A percentile compares a stretch with the other conserved stretches of the same genome.
phyloP scores from a whole-genome alignment of 2,797 vertebrate genomes.

The Triplophysa yarkandensis region DNA sequence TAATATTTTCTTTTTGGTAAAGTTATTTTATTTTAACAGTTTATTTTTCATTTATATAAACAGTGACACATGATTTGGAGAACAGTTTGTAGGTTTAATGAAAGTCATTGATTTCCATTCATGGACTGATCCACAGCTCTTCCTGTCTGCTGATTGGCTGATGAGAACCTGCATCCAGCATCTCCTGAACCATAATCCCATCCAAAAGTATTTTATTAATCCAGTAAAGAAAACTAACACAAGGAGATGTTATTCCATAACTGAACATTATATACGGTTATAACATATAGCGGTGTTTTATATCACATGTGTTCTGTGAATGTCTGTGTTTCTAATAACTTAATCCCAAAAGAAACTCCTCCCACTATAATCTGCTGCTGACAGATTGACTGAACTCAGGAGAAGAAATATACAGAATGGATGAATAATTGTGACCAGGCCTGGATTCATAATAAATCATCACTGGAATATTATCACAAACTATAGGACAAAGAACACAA shows the following conservation, averaged over 20 bases:
- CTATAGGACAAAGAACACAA: too few relatives aligned
- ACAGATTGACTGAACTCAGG: background rate
- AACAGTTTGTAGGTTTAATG: background rate
- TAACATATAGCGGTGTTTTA: background rate
- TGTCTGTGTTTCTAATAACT: constrained; percentile 27
- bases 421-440: too few relatives aligned
- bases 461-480: too few relatives aligned
- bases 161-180: background rate
- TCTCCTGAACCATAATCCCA: background rate
- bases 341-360: constrained; percentile 44
- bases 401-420: too few relatives aligned
- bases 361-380: constrained; percentile 38
- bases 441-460: too few relatives aligned
- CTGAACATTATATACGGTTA: background rate
- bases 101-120: constrained; percentile 25
- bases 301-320: constrained; percentile 7
- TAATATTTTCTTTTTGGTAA: too few relatives aligned
- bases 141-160: constrained; percentile 1
- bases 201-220: background rate
- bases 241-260: background rate
- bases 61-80: background rate
- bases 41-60: background rate
- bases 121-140: constrained; percentile 14
- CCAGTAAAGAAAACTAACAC: background rate
- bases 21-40: too few relatives aligned